A percentile compares a stretch with the other conserved stretches of the same genome.
Conservation (phyloP, 1,140 invertebrate genomes). For the Oscheius sp. region DNA sequence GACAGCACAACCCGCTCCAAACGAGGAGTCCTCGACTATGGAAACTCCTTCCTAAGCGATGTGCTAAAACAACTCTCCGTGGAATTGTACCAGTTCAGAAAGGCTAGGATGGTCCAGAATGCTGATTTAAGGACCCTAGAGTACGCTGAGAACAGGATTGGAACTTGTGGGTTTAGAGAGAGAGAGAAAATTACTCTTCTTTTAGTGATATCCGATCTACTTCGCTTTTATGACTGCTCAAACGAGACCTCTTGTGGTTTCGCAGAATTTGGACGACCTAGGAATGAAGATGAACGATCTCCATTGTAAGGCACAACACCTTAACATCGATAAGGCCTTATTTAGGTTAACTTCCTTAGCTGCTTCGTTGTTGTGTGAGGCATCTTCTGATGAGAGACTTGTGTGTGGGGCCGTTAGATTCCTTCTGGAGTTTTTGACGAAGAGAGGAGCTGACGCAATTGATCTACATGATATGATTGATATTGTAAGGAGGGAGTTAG, state of each 20-base stretch:
- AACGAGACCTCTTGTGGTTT: constrained; percentile 29
- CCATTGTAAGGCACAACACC: background rate
- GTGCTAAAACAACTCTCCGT: constrained; percentile 27
- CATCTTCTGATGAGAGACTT: constrained; percentile 21
- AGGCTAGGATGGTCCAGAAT: background rate
- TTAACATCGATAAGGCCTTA: background rate
- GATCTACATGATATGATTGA: constrained; percentile 5
- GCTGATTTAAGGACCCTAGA: background rate
- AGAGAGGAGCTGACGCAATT: background rate
- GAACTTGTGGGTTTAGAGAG: constrained; percentile 11
- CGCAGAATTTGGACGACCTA: constrained; percentile 18
- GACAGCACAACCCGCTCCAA: background rate
- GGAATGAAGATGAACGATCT: background rate
- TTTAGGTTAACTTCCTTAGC: constrained; percentile 28
- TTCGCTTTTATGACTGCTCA: constrained; percentile 32
- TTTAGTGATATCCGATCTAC: constrained; percentile 25
- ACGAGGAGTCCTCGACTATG: constrained; percentile 17
- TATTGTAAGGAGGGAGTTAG: background rate
- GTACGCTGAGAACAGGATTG: constrained; percentile 11
- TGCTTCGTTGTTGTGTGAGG: constrained; percentile 26
- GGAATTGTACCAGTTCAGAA: constrained; percentile 31
- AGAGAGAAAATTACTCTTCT: background rate
- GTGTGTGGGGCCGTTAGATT: background rate
- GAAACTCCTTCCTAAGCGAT: constrained; percentile 27
- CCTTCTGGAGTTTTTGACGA: background rate